phyloP scores from a whole-genome alignment of 2,113 vertebrate species.

The Zeus faber region DNA sequence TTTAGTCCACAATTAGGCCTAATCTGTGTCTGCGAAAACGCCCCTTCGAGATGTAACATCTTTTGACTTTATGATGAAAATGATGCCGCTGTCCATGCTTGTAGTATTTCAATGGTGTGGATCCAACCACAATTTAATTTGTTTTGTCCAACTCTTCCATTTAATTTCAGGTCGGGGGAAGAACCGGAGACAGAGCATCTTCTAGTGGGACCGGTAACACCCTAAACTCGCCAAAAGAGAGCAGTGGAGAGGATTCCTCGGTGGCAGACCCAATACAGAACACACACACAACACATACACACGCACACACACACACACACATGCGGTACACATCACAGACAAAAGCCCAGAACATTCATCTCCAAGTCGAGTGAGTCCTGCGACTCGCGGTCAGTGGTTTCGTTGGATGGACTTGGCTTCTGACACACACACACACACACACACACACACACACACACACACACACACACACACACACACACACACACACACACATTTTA shows the following conservation, averaged over 20 bases:
- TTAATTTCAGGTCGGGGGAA: conserved; percentile 94
- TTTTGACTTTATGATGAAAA: no score
- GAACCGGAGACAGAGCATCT: conserved; percentile 92
- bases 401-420: conserved; percentile 17
- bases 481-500: conserved; percentile 42
- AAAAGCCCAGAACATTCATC: conserved; percentile 11
- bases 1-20: no score
- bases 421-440: background rate
- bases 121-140: no score
- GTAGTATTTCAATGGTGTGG: no score
- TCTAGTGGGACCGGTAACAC: no score
- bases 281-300: conserved; percentile 17
- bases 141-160: no score
- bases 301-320: conserved; percentile 20
- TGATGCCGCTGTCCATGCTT: no score
- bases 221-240: no score
- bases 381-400: conserved; percentile 12
- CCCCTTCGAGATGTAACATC: no score
- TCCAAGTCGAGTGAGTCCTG: conserved; percentile 22
- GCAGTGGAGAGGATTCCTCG: no score
- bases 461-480: conserved; percentile 18
- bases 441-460: conserved; percentile 1
- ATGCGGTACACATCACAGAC: background rate
- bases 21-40: no score
- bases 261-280: no score